Evolutionary conservation across 2,113 vertebrate genomes (phyloP).

Genomic region (Hemichromis elongatus): DNA sequence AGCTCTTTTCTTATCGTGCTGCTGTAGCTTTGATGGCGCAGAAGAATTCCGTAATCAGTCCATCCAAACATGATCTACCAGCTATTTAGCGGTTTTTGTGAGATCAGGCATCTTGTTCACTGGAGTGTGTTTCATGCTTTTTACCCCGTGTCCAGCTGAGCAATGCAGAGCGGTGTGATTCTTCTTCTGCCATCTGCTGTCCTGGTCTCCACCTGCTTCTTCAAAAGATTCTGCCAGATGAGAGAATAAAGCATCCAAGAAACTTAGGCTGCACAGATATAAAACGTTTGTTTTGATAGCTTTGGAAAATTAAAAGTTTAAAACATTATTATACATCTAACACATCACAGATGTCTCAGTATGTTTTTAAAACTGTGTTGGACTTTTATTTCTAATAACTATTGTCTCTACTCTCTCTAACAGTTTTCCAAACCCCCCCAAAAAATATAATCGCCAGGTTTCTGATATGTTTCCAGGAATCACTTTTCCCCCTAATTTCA

Average conservation of each 20-base stretch:
- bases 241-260: not conserved
- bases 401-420: not conserved
- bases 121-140: accelerated
- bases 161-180: conserved; percentile 97
- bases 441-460: not conserved
- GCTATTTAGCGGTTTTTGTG: not conserved
- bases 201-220: conserved; percentile 97
- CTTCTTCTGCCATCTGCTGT: conserved; percentile 92
- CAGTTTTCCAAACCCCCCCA: not conserved
- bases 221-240: conserved; percentile 87
- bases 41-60: not conserved
- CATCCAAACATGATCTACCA: not conserved
- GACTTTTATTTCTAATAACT: not conserved
- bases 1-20: not conserved
- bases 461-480: not conserved
- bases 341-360: accelerated
- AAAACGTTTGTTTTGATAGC: not conserved
- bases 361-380: not conserved
- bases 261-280: not conserved
- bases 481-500: not conserved
- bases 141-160: conserved; percentile 97
- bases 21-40: not conserved
- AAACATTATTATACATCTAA: not conserved
- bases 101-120: not conserved
- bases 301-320: not conserved